Evolutionary conservation across 2,113 vertebrate species (phyloP), one percentile per base, ranked within the genome.

Genomic region (Onychorhynchus coronatus): DNA sequence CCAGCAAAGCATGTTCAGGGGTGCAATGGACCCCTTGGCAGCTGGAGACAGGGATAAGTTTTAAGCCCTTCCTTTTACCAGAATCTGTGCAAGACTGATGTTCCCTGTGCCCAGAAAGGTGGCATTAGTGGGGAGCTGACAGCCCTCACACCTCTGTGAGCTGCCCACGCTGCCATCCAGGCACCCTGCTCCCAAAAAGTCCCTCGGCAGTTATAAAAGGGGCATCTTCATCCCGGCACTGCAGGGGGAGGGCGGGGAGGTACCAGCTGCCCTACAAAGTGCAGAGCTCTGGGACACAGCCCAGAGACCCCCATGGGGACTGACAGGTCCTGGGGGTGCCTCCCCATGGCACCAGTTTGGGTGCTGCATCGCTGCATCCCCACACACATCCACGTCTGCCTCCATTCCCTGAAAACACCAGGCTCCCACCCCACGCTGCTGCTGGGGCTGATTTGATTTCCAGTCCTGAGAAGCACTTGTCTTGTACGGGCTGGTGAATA

Each of bases 401-500:
- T 55, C 41, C 0, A 1, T 21, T 42, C 68, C 66, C 89, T 30
- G 4, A 39, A 88, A 87, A 1, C 15, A 1, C 15, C 1, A 1
- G 14, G 49, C 12, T 89, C n/a, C 66, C 77, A 20, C 16, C 31
- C 47, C 7, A 5, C 6, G 0, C n/a, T 3, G 1, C 72, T 79
- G 33, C 65, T 11, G 30, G 27, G 11, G 49, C 72, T 58, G 65
- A n/a, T 85, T 81, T 59, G 52, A 41, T 93, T 93, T 92, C 87
- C 93, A 89, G 76, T 65, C 71, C 93, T 8, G 12, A 88, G 56
- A 58, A 94, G 58, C 91, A 19, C 88, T 97, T 85, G 68, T 33
- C 16, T 59, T 18, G 8, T 47, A 12, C 2, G 5, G 49, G 75
- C 33, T 78, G 92, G 71, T 97, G 91, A 97, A 97, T 96, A 94